Percentiles rank a stretch among this genome's conserved stretches.
Evolutionary conservation across 1,140 invertebrate species (phyloP).

Genomic region (Leptinotarsa defecta): DNA sequence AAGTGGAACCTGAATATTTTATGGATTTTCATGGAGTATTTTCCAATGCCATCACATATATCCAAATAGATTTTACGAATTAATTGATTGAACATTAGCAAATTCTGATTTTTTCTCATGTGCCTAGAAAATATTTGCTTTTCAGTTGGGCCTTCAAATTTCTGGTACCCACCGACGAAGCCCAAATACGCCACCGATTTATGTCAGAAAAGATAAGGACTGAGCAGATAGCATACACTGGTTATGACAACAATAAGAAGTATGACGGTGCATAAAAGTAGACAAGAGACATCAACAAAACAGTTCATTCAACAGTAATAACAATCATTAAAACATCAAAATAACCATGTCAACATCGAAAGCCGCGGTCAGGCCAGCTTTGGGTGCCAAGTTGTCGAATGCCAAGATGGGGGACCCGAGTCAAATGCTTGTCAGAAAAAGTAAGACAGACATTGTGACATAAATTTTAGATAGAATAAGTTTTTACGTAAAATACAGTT

Average conservation of each 20-base stretch:
- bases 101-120: too few species aligned
- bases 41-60: too few species aligned
- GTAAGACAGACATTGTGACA: too few species aligned
- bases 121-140: background rate
- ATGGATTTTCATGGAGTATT: too few species aligned
- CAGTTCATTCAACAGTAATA: slow-evolving; percentile 16
- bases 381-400: background rate
- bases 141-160: background rate
- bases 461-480: too few species aligned
- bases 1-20: too few species aligned
- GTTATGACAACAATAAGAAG: slow-evolving; percentile 5
- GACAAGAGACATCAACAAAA: slow-evolving; percentile 18
- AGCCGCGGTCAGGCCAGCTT: slow-evolving; percentile 18
- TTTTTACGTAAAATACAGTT: too few species aligned
- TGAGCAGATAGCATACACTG: slow-evolving; percentile 14
- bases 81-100: too few species aligned
- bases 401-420: background rate
- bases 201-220: background rate
- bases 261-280: slow-evolving; percentile 17
- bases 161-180: background rate
- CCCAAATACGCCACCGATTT: background rate
- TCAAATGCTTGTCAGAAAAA: slow-evolving; percentile 3
- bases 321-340: slow-evolving; percentile 17
- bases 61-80: too few species aligned
- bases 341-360: slow-evolving; percentile 20